Evolutionary conservation across 2,888 invertebrate genomes (phyloP).

Genomic region (Synergus laeviventris): DNA sequence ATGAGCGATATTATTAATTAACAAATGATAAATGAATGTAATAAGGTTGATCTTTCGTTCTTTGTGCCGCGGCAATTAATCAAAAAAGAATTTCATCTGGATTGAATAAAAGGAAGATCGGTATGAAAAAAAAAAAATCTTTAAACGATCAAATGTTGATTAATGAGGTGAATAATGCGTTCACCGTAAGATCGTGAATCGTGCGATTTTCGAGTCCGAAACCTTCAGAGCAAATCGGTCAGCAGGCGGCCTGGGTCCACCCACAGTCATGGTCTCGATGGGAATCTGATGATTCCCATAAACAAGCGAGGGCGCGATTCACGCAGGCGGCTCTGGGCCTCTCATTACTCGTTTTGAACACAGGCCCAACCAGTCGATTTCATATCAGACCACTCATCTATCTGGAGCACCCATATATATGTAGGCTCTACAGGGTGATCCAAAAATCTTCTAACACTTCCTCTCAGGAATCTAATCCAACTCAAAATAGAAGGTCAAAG

Average conservation of each 20-base stretch:
- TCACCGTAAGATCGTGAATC: conserved; percentile 30
- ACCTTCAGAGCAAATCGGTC: conserved; percentile 42
- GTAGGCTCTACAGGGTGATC: conserved; percentile 22
- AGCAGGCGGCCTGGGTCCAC: conserved; percentile 46
- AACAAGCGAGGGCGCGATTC: conserved; percentile 55
- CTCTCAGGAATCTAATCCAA: not conserved
- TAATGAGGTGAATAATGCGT: conserved; percentile 36
- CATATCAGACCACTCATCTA: conserved; percentile 58
- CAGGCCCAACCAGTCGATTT: conserved; percentile 54
- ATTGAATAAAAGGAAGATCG: conserved; percentile 11
- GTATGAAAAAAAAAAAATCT: conserved; percentile 21
- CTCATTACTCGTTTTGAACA: conserved; percentile 57
- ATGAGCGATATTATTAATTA: not conserved
- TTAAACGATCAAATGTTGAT: conserved; percentile 38
- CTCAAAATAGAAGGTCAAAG: not conserved
- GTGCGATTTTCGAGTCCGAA: conserved; percentile 30
- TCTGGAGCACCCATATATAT: conserved; percentile 59
- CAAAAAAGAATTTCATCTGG: not conserved
- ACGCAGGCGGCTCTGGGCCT: conserved; percentile 57
- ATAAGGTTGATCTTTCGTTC: not conserved
- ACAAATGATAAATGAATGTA: conserved; percentile 16
- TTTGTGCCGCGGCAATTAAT: not conserved
- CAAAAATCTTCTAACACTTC: conserved; percentile 33
- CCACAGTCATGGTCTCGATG: conserved; percentile 52
- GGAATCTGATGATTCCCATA: conserved; percentile 56